Conservation (phyloP, 2,113 vertebrate species). For the Willisornis vidua region DNA sequence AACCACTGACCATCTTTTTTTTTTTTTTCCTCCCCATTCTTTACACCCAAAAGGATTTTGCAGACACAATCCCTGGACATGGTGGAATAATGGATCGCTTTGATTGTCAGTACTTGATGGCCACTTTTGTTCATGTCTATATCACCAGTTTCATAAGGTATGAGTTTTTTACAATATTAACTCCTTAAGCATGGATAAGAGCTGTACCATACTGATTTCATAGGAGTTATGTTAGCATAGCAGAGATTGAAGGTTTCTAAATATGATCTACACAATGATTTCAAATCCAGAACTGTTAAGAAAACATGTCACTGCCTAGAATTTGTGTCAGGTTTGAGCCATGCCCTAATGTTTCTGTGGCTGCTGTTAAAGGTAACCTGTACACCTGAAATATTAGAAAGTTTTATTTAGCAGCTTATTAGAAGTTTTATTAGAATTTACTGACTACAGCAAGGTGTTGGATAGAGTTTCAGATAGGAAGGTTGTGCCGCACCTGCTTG, state of each 20-base stretch:
- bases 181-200: not conserved
- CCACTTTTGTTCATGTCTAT: conserved; percentile 97
- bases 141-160: conserved; percentile 98
- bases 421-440: not conserved
- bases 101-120: conserved; percentile 98
- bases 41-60: conserved; percentile 87
- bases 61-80: conserved; percentile 95
- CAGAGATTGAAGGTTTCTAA: not conserved
- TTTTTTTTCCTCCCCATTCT: not conserved
- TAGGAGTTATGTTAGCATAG: not conserved
- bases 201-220: not conserved
- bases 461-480: not conserved
- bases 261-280: not conserved
- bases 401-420: not conserved
- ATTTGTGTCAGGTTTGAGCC: not conserved
- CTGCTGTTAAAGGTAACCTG: not conserved
- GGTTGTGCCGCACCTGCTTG: not conserved
- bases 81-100: conserved; percentile 99
- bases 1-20: not conserved
- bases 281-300: not conserved
- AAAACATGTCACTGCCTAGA: not conserved
- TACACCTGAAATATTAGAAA: not conserved
- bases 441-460: not conserved
- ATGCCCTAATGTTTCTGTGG: not conserved
- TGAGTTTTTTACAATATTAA: not conserved